A percentile compares a stretch with the other conserved stretches of the same genome.
Conservation (phyloP, 2,113 vertebrate genomes). For the Sminthopsis crassicaudata region DNA sequence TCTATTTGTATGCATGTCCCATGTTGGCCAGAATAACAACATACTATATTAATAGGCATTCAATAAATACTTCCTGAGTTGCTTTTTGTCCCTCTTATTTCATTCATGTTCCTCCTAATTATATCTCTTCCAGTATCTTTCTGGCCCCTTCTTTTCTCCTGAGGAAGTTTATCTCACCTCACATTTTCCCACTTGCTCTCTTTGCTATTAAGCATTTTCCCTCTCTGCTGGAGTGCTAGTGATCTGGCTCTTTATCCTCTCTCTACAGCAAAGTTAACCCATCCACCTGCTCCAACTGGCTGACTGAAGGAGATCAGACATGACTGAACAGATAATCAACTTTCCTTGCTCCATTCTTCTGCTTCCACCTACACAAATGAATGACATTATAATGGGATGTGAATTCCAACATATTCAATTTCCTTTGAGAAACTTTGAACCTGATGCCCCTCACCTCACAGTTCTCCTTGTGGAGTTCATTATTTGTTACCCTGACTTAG, state of each 20-base stretch:
- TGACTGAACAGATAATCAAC: not conserved
- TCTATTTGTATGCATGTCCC: not conserved
- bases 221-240: not conserved
- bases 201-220: not conserved
- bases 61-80: not conserved
- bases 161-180: not conserved
- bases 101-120: not conserved
- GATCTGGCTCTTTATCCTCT: not conserved
- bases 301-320: not conserved
- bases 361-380: not conserved
- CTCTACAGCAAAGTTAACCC: not conserved
- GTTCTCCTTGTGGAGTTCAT: slow-evolving; percentile 33
- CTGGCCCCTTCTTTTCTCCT: not conserved
- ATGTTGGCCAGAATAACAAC: not conserved
- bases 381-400: slow-evolving; percentile 32
- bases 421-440: slow-evolving; percentile 54
- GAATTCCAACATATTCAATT: not conserved
- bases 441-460: not conserved
- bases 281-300: not conserved
- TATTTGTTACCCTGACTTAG: not conserved
- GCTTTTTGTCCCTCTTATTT: not conserved
- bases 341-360: not conserved
- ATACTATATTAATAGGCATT: not conserved
- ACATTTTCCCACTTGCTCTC: not conserved
- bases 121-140: not conserved